Percentiles rank a stretch among this genome's conserved stretches.
phyloP scores from a whole-genome alignment of 1,140 invertebrate species.

The Teleogryllus occipitalis region DNA sequence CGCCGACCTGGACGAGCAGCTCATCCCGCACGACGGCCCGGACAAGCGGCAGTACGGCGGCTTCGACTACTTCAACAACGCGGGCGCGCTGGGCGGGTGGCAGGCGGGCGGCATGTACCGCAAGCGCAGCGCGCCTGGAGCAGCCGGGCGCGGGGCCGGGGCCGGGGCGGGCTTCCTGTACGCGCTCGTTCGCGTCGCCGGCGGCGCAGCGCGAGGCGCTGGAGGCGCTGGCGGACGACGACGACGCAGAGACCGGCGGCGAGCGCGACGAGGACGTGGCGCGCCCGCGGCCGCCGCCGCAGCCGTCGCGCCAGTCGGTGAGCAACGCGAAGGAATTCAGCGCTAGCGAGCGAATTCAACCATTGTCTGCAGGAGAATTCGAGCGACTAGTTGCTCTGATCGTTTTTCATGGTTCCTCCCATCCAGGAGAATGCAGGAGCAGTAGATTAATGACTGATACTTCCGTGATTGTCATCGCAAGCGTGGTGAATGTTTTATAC shows the following conservation, averaged over 20 bases:
- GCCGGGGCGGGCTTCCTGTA: not conserved
- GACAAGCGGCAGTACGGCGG: slow-evolving; percentile 9
- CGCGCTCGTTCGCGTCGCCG: slow-evolving; percentile 9
- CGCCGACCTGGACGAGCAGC: not conserved
- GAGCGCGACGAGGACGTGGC: slow-evolving; percentile 11
- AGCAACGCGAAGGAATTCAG: no score
- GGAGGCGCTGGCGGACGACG: slow-evolving; percentile 8
- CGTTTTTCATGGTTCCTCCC: no score
- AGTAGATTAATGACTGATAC: no score
- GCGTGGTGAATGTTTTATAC: no score
- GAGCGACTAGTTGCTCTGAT: no score
- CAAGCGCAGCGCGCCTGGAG: slow-evolving; percentile 8
- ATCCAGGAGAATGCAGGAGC: no score
- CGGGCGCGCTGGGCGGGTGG: slow-evolving; percentile 7
- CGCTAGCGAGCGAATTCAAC: no score
- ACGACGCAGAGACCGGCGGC: not conserved
- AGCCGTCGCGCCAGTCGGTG: not conserved
- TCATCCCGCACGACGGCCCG: not conserved
- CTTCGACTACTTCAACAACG: not conserved
- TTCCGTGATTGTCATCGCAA: no score
- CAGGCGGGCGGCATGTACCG: not conserved
- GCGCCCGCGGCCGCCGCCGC: not conserved
- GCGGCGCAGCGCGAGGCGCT: not conserved
- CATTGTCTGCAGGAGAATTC: no score
- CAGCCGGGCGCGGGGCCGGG: not conserved